Base-by-base conservation (phyloP, 2,113 vertebrate genomes). In the Clarias gariepinus region DNA sequence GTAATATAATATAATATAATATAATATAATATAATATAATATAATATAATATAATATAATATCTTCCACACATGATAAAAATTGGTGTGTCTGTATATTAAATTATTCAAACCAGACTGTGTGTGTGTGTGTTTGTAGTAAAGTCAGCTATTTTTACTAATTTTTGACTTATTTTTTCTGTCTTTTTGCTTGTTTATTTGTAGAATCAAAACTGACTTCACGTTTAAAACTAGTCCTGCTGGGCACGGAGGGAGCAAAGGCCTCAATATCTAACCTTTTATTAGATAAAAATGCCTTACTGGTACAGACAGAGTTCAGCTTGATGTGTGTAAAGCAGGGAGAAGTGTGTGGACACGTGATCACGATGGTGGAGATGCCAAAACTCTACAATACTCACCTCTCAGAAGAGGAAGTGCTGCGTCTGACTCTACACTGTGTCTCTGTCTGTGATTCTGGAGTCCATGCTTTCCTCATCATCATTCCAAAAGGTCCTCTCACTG, bases 361-460 rank as follows among this genome's bases (percentile, higher is more conserved):
- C 25, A 83, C 52, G 4, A 15, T 86, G 41, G 86, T 90, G 76
- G 78, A 41, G 74, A 68, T 90, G n/a, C 87, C 87, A 28, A 74
- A 64, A 86, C 81, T 90, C 66, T 19, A 73, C 82, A 84, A 74
- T 36, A 64, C 57, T 63, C 55, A 19, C 3, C 58, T 81, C 52
- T 82, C 87, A 84, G 77, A 90, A 36, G 57, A 88, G 81, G 84
- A 87, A 57, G 85, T 88, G 87, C 79, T 79, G 33, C 28, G 12
- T 28, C 33, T 84, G 64, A 61, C 76, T 81, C 66, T 16, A 28
- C 4, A 7, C 18, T 91, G 81, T 84, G 13, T 90, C 60, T 82
- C 55, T 84, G 84, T 87, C 58, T 90, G 85, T 89, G 80, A 81
- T 78, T 57, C 87, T 82, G 90, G 87, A 87, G 89, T 90, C 28